Evolutionary conservation across 2,888 invertebrate genomes (phyloP), one percentile per base, ranked within the genome.

Genomic region (Chorisops tibialis): DNA sequence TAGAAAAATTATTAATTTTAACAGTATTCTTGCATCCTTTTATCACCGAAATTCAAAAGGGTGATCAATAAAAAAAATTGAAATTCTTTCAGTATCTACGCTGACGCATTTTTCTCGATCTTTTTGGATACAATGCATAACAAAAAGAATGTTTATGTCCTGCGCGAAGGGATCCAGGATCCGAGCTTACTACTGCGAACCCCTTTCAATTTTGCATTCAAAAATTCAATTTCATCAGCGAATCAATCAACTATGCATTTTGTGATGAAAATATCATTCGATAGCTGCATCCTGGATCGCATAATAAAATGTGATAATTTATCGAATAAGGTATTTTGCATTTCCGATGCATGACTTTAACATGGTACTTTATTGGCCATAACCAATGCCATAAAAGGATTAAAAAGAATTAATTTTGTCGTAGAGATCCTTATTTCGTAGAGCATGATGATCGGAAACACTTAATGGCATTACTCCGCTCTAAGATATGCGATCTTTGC

Each of bases 281-380:
- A 43, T n/a, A n/a, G n/a, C n/a, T n/a, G n/a, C n/a, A n/a, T n/a
- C n/a, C 45, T 45, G 45, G 43, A 7, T 56, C 45, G 35, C 30
- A 21, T 16, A 43, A 43, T 43, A 45, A 19, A 18, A 24, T 1
- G 7, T 7, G 24, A 45, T 56, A 56, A 56, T 56, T 56, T 56
- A 56, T 56, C 16, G 35, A 30, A 43, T n/a, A n/a, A 24, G n/a
- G 43, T 14, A 22, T 43, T 56, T 56, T 56, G 56, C 56, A 56
- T 56, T 43, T 38, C 14, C 12, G n/a, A 9, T 37, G 39, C 52
- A 38, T 19, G 18, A 43, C 9, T 43, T 56, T 45, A 56, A 56
- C 63, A 52, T 58, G 52, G 37, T 24, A 56, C 14, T 63, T 63
- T 63, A 63, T 63, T 63, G 61, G 63, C 63, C 63, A 58, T 61